phyloP scores from a whole-genome alignment of 1,140 invertebrate genomes.

The Aleiodes sp. region DNA sequence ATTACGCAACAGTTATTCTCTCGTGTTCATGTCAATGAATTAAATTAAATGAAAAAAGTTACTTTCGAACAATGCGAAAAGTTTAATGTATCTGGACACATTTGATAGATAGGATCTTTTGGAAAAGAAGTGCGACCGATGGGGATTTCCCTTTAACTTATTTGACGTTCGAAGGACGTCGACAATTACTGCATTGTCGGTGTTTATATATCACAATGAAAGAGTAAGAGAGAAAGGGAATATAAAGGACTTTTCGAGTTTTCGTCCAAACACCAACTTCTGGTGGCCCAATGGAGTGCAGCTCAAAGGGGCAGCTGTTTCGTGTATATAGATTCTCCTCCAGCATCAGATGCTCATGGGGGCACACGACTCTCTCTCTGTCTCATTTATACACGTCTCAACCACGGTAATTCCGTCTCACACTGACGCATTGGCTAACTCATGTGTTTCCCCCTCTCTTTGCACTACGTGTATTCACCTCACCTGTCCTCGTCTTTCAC shows the following conservation, averaged over 20 bases:
- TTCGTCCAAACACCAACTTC: slow-evolving; percentile 33
- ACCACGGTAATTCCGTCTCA: slow-evolving; percentile 3
- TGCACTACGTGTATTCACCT: slow-evolving; percentile 9
- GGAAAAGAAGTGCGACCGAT: background rate
- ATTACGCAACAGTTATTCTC: no score
- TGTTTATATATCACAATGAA: slow-evolving; percentile 17
- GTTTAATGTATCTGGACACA: no score
- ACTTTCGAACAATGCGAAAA: no score
- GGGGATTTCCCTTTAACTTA: slow-evolving; percentile 21
- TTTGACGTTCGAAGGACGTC: slow-evolving; percentile 35
- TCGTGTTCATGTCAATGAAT: no score
- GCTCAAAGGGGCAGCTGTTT: slow-evolving; percentile 37
- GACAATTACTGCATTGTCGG: slow-evolving; percentile 41
- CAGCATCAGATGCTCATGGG: slow-evolving; percentile 35
- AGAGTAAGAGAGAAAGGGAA: slow-evolving; percentile 1
- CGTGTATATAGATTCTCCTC: slow-evolving; percentile 7
- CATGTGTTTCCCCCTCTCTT: slow-evolving; percentile 18
- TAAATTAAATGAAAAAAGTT: no score
- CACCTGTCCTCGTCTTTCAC: slow-evolving; percentile 34
- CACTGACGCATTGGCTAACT: background rate
- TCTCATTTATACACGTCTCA: slow-evolving; percentile 10
- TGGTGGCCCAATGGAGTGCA: slow-evolving; percentile 20
- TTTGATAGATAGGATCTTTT: slow-evolving; percentile 15
- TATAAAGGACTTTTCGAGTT: slow-evolving; percentile 4
- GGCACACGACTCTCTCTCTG: slow-evolving; percentile 27